Conservation (phyloP, 2,797 vertebrate genomes). For the Anas flavirostris region DNA sequence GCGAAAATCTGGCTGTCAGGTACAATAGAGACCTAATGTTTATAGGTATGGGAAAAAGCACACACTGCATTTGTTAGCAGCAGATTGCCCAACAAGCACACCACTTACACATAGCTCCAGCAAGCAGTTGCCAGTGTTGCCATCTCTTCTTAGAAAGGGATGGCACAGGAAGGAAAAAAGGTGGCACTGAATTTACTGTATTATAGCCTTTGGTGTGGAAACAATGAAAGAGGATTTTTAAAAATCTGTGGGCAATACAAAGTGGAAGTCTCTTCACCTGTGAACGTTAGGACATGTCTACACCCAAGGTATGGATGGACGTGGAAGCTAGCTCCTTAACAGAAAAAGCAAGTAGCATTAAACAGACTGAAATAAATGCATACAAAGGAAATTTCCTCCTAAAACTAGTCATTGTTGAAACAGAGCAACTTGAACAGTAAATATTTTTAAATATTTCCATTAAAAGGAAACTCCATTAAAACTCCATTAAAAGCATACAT, state of each 20-base stretch:
- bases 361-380: neutral
- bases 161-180: neutral
- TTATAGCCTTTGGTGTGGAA: neutral
- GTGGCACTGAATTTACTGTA: neutral
- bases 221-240: neutral
- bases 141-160: neutral
- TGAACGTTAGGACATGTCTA: neutral
- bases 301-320: neutral
- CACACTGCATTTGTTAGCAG: neutral
- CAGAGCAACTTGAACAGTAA: neutral
- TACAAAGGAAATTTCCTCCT: neutral
- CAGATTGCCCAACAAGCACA: fast-evolving
- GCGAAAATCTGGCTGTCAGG: neutral
- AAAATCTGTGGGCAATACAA: neutral
- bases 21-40: fast-evolving
- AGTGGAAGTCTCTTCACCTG: neutral
- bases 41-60: fast-evolving
- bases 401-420: neutral
- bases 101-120: fast-evolving
- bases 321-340: neutral
- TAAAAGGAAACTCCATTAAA: too few relatives aligned
- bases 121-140: neutral
- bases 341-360: neutral
- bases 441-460: neutral
- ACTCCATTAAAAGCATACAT: neutral